Evolutionary conservation across 2,797 vertebrate species (phyloP).

Genomic region (Spea hammondii): DNA sequence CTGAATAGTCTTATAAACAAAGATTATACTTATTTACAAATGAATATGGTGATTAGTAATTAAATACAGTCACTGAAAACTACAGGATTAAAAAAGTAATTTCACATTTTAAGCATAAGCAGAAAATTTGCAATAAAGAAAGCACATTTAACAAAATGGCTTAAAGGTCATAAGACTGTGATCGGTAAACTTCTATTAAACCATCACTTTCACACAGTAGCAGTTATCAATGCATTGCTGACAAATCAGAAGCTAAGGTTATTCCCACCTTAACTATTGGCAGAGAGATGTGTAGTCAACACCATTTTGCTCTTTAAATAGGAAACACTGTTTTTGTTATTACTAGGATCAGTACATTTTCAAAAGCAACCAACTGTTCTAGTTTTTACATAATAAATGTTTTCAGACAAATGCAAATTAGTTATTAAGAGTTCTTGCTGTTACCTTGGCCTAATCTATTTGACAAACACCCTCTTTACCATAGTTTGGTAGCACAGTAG

Average conservation of each 20-base stretch:
- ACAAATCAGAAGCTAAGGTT: background rate
- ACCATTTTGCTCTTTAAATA: too few species aligned
- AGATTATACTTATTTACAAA: constrained; percentile 47
- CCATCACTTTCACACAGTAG: background rate
- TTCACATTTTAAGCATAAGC: background rate
- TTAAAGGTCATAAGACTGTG: constrained; percentile 6
- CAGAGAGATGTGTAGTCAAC: background rate
- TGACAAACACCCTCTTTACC: too few species aligned
- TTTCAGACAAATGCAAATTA: too few species aligned
- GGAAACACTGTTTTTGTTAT: too few species aligned
- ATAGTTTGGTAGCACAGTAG: too few species aligned
- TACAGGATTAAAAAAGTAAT: background rate
- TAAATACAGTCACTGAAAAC: background rate
- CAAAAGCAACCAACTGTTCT: too few species aligned
- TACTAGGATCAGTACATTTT: too few species aligned
- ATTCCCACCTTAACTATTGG: background rate
- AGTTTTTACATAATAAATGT: too few species aligned
- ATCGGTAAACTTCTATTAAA: background rate
- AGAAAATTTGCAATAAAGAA: background rate
- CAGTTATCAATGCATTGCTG: background rate
- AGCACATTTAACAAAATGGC: constrained; percentile 11
- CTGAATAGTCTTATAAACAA: constrained; percentile 46
- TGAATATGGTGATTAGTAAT: background rate
- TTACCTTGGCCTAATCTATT: too few species aligned
- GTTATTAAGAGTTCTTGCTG: too few species aligned